phyloP scores from a whole-genome alignment of 2,888 invertebrate genomes.

The Megaustenia siamemsis region DNA sequence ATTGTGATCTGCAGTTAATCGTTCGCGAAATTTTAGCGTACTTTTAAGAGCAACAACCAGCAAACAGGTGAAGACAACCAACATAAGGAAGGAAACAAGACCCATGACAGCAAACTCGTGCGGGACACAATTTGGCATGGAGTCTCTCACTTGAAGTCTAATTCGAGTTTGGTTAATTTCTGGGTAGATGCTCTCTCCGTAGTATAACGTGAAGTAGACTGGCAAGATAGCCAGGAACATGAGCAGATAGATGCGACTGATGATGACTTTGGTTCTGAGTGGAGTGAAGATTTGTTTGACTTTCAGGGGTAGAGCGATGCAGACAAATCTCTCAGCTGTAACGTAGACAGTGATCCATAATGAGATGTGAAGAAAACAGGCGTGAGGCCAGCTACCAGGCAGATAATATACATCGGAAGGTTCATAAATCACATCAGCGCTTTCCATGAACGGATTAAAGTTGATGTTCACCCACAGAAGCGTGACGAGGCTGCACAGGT shows the following conservation, averaged over 20 bases:
- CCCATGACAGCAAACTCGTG: not conserved
- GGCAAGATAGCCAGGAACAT: constrained; percentile 21
- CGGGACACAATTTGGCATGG: not conserved
- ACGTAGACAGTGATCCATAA: constrained; percentile 27
- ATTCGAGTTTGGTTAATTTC: constrained; percentile 3
- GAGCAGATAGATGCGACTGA: not conserved
- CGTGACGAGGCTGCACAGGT: not conserved
- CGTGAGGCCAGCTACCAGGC: constrained; percentile 31
- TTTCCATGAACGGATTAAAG: not conserved
- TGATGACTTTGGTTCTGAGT: not conserved
- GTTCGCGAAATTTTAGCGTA: not conserved
- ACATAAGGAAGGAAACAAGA: not conserved
- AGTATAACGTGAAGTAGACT: constrained; percentile 7
- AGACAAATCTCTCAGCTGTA: constrained; percentile 34
- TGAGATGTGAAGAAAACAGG: constrained; percentile 3
- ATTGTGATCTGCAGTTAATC: not conserved
- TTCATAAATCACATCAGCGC: not conserved
- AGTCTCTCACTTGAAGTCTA: not conserved
- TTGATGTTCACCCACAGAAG: not conserved
- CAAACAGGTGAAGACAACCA: not conserved
- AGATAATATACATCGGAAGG: not conserved
- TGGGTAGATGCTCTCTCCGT: constrained; percentile 18
- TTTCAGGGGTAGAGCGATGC: constrained; percentile 21
- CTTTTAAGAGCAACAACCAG: not conserved
- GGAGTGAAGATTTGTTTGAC: constrained; percentile 33